Evolutionary conservation across 2,797 vertebrate species (phyloP), one percentile per base, ranked within the genome.

Genomic region (Myotis planiceps): DNA sequence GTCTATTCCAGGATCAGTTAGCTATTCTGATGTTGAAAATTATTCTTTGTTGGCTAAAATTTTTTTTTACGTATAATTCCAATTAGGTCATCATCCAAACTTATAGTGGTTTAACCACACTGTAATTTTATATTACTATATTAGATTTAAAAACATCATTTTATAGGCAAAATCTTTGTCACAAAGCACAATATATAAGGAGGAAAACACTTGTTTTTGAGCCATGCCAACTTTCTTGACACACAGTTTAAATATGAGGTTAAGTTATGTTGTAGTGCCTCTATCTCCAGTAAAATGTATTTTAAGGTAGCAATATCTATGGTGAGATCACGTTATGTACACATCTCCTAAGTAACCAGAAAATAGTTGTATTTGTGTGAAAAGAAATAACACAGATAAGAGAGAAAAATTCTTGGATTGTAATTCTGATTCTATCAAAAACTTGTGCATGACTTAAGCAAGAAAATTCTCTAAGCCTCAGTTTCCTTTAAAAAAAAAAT

Each of bases 401-500:
- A 87, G 8, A 85, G 63, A 21, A 78, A 83, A 86, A 19, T 32
- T 10, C 15, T 53, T 78, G 39, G 34, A 79, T 32, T 65, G 23
- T 78, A 94, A 85, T 78, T 69, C 14, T 55, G n/a, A 92, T 88
- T 92, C 29, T 68, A 39, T 92, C n/a, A 95, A 81, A 95, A 84
- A 68, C 34, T 49, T 55, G 23, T 58, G 2, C 2, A 42, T 60
- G 49, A 81, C 3, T 69, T 88, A 78, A 58, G 45, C 32, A 76
- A 92, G 29, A 75, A 92, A 92, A 27, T 9, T 76, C 39, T 60
- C n/a, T 42, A 21, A 58, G 27, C 14, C 12, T 86, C 23, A 32
- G 15, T 76, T 71, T 81, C 60, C 6, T 75, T 75, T 58, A 6
- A 39, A 29, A 60, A 60, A 60, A 60, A 49, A 29, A 60, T 6